phyloP scores from a whole-genome alignment of 2,797 vertebrate genomes.

The Toxotes lorentzi region DNA sequence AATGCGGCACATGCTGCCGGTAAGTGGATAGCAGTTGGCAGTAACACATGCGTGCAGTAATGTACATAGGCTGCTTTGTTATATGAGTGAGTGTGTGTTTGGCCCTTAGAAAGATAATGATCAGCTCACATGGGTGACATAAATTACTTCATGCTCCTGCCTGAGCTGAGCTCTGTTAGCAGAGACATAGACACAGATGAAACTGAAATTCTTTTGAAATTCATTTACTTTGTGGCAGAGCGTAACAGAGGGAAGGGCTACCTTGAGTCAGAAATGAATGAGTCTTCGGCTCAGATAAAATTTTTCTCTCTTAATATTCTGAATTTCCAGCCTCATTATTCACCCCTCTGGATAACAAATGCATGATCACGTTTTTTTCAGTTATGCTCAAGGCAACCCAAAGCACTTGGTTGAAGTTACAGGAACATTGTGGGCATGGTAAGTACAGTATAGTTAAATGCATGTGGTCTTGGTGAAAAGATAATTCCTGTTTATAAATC shows the following conservation, averaged over 20 bases:
- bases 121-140: conserved; percentile 20
- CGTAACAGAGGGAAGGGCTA: background rate
- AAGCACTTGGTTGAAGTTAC: background rate
- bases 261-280: background rate
- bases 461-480: background rate
- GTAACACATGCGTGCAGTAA: conserved; percentile 8
- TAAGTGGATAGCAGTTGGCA: background rate
- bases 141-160: conserved; percentile 27
- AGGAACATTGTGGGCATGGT: background rate
- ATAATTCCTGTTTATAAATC: background rate
- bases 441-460: background rate
- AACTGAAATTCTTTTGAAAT: conserved; percentile 2
- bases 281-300: background rate
- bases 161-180: conserved; percentile 22
- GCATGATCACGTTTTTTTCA: background rate
- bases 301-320: background rate
- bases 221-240: too few relatives aligned
- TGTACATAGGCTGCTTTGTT: conserved; percentile 21
- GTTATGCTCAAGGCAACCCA: background rate
- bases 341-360: background rate
- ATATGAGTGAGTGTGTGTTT: conserved; percentile 20
- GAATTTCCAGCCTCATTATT: background rate
- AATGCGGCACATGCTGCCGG: background rate
- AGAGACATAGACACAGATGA: background rate
- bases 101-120: conserved; percentile 18